phyloP scores from a whole-genome alignment of 2,888 invertebrate genomes.

The Invenusta paracnida region DNA sequence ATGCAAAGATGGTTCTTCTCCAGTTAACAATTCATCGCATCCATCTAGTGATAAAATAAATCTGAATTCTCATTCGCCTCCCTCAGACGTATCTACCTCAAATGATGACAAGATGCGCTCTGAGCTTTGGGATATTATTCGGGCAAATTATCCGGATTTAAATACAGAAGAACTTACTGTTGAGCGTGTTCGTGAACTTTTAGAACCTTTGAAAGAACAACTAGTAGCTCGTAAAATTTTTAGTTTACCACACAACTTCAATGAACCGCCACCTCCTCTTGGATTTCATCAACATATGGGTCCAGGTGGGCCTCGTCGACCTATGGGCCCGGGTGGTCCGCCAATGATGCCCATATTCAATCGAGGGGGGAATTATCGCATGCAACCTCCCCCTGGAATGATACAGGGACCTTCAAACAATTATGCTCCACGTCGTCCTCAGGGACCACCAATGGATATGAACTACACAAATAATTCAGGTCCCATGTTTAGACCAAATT shows the following conservation, averaged over 20 bases:
- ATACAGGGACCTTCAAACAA: conserved; percentile 3
- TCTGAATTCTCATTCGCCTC: not conserved
- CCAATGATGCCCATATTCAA: conserved; percentile 3
- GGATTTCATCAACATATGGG: not conserved
- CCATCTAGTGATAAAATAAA: not conserved
- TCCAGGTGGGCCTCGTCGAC: not conserved
- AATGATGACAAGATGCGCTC: not conserved
- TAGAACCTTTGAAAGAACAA: conserved; percentile 42
- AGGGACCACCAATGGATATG: not conserved
- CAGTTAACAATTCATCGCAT: not conserved
- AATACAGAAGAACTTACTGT: conserved; percentile 33
- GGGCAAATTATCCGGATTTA: conserved; percentile 28
- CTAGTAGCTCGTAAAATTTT: conserved; percentile 38
- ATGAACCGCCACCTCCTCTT: not conserved
- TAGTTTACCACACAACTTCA: not conserved
- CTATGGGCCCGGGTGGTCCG: not conserved
- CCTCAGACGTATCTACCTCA: not conserved
- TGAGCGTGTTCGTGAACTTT: conserved; percentile 41
- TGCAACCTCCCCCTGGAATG: not conserved
- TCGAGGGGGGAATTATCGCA: not conserved
- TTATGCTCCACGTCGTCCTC: conserved; percentile 24
- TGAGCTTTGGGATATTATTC: conserved; percentile 28
- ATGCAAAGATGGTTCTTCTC: not conserved
- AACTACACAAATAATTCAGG: not conserved
- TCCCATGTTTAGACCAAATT: not conserved